phyloP scores from a whole-genome alignment of 64 coral and sea anemone genomes.

The Montipora capricornis region DNA sequence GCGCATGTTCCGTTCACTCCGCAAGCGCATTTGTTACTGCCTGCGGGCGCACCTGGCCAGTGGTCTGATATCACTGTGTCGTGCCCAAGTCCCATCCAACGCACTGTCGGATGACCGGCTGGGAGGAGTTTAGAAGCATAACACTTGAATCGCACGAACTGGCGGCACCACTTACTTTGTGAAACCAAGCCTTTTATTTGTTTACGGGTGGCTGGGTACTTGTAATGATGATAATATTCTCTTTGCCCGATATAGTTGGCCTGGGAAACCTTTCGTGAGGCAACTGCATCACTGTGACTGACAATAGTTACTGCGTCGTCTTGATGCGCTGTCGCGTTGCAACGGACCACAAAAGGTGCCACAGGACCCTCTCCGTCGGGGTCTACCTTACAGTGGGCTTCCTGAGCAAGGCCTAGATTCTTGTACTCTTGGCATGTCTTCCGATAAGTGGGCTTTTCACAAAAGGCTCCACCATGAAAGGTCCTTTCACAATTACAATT shows the following conservation, averaged over 20 bases:
- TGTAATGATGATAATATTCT: neutral
- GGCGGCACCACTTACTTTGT: constrained; percentile 36
- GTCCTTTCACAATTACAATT: constrained; percentile 22
- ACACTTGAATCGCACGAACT: constrained; percentile 50
- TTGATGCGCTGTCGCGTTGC: constrained; percentile 14
- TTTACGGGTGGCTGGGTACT: neutral
- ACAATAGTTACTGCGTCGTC: constrained; percentile 12
- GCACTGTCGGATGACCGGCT: neutral
- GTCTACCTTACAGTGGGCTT: constrained; percentile 46
- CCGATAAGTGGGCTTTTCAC: constrained; percentile 36
- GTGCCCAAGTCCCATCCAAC: neutral
- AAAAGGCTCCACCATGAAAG: constrained; percentile 35
- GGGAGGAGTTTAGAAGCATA: constrained; percentile 17
- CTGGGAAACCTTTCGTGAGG: neutral
- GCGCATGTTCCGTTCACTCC: constrained; percentile 34
- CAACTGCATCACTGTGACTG: constrained; percentile 12
- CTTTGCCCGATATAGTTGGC: no score
- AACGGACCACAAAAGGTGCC: constrained; percentile 4
- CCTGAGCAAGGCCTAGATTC: constrained; percentile 33
- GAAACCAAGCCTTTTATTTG: constrained; percentile 21
- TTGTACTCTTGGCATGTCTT: constrained; percentile 58
- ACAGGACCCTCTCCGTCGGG: constrained; percentile 16
- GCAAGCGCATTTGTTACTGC: constrained; percentile 47
- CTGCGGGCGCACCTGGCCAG: constrained; percentile 25
- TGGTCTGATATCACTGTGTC: neutral